phyloP scores from a whole-genome alignment of 2,888 invertebrate genomes.

The Sinodicranocentrus sp. region DNA sequence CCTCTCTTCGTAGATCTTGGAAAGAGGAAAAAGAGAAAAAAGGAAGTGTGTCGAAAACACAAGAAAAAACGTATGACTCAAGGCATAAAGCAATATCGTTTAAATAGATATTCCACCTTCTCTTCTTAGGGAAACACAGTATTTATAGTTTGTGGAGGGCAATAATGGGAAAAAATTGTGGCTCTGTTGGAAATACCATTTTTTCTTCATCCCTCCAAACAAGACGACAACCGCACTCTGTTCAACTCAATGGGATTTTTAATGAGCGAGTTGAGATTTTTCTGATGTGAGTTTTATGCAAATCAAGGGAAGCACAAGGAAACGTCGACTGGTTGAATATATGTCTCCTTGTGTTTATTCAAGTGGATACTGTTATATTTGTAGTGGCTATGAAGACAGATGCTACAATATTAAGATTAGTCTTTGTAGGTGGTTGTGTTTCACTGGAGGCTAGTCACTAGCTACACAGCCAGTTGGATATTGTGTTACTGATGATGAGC shows the following conservation, averaged over 20 bases:
- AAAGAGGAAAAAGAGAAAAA: constrained; percentile 11
- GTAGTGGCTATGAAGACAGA: too few species aligned
- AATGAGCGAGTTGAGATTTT: constrained; percentile 67
- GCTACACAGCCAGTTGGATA: too few species aligned
- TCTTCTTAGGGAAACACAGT: neutral
- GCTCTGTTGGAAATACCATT: neutral
- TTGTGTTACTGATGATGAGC: too few species aligned
- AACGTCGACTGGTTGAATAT: constrained; percentile 42
- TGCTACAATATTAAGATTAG: too few species aligned
- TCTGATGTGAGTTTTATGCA: constrained; percentile 71
- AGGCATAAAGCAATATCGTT: neutral
- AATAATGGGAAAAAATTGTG: constrained; percentile 2
- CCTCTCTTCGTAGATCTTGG: neutral
- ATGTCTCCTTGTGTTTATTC: too few species aligned
- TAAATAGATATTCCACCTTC: neutral
- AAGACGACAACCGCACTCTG: constrained; percentile 29
- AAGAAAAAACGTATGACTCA: constrained; percentile 26
- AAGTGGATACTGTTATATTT: too few species aligned
- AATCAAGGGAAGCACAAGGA: constrained; percentile 47
- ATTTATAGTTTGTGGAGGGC: too few species aligned
- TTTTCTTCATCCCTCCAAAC: constrained; percentile 18
- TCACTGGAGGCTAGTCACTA: too few species aligned
- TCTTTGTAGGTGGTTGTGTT: too few species aligned
- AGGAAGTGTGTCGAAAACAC: constrained; percentile 10
- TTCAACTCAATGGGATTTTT: constrained; percentile 64